These are phyloP conservation scores for Apogon hyalosoma DNA, from an alignment of 2,797 vertebrate genomes.

Conservation along the genomic window DNA sequence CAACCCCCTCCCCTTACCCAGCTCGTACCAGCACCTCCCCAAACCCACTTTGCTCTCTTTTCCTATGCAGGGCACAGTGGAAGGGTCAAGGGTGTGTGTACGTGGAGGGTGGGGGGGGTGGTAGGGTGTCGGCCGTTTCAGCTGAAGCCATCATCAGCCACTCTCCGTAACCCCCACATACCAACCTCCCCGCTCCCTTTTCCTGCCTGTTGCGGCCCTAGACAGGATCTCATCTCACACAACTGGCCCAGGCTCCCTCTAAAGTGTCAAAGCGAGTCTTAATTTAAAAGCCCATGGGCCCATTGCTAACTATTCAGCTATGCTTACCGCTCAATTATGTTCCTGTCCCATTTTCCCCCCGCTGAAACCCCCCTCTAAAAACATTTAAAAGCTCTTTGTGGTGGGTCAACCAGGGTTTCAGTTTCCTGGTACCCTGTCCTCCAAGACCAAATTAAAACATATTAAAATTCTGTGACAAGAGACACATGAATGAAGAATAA, in stretches of 20 bases:
- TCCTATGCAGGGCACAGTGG: slow-evolving; percentile 16
- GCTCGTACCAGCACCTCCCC: slow-evolving; percentile 33
- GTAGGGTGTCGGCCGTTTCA: slow-evolving; percentile 38
- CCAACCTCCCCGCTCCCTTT: slow-evolving; percentile 37
- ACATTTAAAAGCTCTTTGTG: slow-evolving; percentile 52
- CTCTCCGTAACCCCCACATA: slow-evolving; percentile 46
- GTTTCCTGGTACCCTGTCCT: slow-evolving; percentile 40
- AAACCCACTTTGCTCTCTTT: slow-evolving; percentile 39
- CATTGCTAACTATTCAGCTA: slow-evolving; percentile 66
- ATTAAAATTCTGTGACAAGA: slow-evolving; percentile 30
- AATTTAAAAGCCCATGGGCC: slow-evolving; percentile 77
- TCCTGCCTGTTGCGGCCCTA: slow-evolving; percentile 69
- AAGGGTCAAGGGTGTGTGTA: slow-evolving; percentile 16
- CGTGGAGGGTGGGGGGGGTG: neutral
- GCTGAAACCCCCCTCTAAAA: slow-evolving; percentile 62
- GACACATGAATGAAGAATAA: slow-evolving; percentile 4
- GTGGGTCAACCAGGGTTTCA: slow-evolving; percentile 46
- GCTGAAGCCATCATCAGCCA: slow-evolving; percentile 63
- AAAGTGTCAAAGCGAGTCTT: slow-evolving; percentile 79
- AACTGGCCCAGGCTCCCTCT: slow-evolving; percentile 63
- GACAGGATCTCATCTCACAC: slow-evolving; percentile 74
- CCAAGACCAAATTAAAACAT: slow-evolving; percentile 41
- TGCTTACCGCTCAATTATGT: slow-evolving; percentile 82
- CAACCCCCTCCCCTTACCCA: slow-evolving; percentile 2
- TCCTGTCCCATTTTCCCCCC: slow-evolving; percentile 58